Evolutionary conservation across 2,888 invertebrate genomes (phyloP), one percentile per base, ranked within the genome.

Genomic region (Leptogaster cylindrica): DNA sequence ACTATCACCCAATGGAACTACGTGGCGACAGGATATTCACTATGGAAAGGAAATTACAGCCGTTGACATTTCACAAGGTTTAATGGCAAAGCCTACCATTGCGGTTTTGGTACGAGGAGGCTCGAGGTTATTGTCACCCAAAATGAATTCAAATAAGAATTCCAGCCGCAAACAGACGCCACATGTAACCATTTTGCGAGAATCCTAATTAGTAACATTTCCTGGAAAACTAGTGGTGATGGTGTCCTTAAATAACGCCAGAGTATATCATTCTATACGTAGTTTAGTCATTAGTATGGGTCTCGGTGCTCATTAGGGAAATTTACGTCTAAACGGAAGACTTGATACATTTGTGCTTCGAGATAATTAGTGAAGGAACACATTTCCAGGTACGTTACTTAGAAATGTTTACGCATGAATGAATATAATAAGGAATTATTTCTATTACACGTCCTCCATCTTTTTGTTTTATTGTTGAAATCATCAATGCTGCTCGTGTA

Each of bases 191-290:
- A 52, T 33, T 16, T 33, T 14, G 31, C 52, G 33, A 31, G 33
- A 52, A 52, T 52, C 52, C 52, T 52, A 52, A 52, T 52, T 52
- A 52, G 52, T 33, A 52, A 33, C 52, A 52, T 52, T 52, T 52
- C 52, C 52, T 52, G 52, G 31, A 52, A 52, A 33, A 33, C 52
- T 33, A 33, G 33, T 52, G 52, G 52, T 52, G 31, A 52, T 33
- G 20, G 52, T 33, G 33, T 52, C 33, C 33, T 28, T 52, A 52
- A 52, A 52, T 33, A 33, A 33, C n/a, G 33, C 52, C n/a, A 8
- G 52, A 52, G 52, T 52, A 27, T 52, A 52, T 52, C 52, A 52
- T 52, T 52, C 52, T 20, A n/a, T n/a, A 52, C 52, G 31, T 52
- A 52, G 28, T 52, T 52, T 52, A 52, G 52, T 52, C 52, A 52